These are phyloP conservation scores for Dasypus novemcinctus DNA, from an alignment of 2,113 vertebrate species.

Conservation along the genomic window DNA sequence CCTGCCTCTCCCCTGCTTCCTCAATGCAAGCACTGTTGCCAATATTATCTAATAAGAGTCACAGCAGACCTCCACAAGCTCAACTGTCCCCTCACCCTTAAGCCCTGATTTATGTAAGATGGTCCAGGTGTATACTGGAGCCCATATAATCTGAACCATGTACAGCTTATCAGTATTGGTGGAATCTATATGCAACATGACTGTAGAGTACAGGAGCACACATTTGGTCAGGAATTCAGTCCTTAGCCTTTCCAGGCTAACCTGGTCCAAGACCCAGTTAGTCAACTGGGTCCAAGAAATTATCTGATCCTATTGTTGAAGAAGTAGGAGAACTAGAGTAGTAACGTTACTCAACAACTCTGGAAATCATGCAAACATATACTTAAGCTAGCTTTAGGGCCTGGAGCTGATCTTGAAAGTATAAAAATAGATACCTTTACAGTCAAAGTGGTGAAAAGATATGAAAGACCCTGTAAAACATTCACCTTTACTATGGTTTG, in stretches of 20 bases:
- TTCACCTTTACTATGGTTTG: neutral
- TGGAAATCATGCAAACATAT: neutral
- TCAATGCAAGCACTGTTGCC: neutral
- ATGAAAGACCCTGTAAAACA: neutral
- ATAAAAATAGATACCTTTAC: neutral
- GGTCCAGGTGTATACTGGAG: neutral
- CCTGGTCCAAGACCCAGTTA: neutral
- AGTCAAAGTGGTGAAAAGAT: neutral
- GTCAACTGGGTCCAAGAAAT: neutral
- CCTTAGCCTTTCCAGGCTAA: neutral
- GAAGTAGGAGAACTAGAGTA: neutral
- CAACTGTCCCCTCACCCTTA: neutral
- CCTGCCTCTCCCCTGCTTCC: too few relatives aligned
- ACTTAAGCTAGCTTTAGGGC: neutral
- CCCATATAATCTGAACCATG: rapidly evolving
- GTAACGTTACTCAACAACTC: neutral
- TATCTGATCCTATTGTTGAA: neutral
- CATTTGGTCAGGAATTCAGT: neutral
- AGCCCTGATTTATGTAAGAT: neutral
- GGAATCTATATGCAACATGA: neutral
- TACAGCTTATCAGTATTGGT: neutral
- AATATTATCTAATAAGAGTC: neutral
- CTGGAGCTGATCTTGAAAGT: neutral
- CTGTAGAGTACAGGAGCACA: neutral
- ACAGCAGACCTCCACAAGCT: neutral